Evolutionary conservation across 1,140 invertebrate species (phyloP).

Genomic region (Aleiodes sp.): DNA sequence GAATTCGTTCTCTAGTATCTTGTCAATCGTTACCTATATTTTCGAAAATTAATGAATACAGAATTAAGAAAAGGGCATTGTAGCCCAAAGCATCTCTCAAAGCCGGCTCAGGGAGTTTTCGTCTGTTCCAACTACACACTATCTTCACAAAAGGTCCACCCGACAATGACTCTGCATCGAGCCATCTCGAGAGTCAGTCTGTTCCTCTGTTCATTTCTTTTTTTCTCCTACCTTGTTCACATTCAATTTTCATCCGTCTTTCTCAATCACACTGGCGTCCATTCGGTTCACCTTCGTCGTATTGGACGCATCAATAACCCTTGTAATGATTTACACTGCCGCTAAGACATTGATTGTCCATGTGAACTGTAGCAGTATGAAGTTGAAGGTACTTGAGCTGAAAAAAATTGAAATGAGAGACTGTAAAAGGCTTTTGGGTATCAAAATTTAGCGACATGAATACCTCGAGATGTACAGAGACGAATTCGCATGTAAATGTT

Average conservation of each 20-base stretch:
- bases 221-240: constrained; percentile 11
- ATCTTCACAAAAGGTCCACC: not conserved
- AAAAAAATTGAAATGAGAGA: no score
- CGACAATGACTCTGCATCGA: constrained; percentile 31
- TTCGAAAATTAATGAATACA: constrained; percentile 24
- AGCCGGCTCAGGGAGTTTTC: not conserved
- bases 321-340: not conserved
- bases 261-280: not conserved
- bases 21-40: constrained; percentile 8
- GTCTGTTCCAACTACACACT: not conserved
- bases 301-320: not conserved
- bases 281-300: not conserved
- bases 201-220: constrained; percentile 6
- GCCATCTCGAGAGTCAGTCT: constrained; percentile 11
- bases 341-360: not conserved
- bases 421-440: no score
- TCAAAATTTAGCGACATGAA: no score
- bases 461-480: no score
- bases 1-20: not conserved
- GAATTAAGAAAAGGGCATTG: not conserved
- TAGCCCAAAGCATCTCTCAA: not conserved
- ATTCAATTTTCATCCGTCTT: constrained; percentile 21
- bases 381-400: not conserved
- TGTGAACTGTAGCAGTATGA: not conserved
- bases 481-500: no score